These are phyloP conservation scores for Tethya wilhelma DNA, from an alignment of 37 sponge, comb jelly and placozoan genomes.

Conservation along the genomic window DNA sequence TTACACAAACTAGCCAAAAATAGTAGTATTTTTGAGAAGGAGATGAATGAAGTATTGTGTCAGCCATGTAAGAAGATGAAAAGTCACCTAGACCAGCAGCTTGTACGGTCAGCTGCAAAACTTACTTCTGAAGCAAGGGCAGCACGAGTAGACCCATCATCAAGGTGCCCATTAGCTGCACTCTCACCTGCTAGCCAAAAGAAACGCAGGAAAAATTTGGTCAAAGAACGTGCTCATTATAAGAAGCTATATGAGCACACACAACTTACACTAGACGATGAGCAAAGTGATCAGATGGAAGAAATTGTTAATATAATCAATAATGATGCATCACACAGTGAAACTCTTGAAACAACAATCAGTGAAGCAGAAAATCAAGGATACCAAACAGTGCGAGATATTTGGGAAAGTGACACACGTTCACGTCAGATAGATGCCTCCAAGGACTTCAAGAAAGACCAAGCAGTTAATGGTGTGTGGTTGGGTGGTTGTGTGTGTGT, in stretches of 20 bases:
- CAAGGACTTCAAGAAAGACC: background rate
- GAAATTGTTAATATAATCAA: background rate
- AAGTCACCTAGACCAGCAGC: background rate
- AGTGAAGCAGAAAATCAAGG: background rate
- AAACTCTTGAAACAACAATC: background rate
- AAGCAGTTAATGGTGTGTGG: background rate
- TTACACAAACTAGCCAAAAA: background rate
- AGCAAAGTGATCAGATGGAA: background rate
- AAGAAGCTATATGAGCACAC: background rate
- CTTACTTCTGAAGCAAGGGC: background rate
- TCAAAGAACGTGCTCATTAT: background rate
- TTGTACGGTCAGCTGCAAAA: background rate
- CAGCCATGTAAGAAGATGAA: background rate
- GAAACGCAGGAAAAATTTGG: background rate
- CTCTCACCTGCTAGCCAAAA: constrained; percentile 1
- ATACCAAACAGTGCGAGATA: background rate
- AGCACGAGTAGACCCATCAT: background rate
- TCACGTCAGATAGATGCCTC: too few species aligned
- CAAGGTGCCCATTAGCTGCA: background rate
- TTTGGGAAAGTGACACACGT: background rate
- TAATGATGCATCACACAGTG: background rate
- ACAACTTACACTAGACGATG: background rate
- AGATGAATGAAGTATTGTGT: background rate
- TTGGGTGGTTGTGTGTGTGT: too few species aligned
- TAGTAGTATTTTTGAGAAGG: background rate